Percentiles rank a stretch among this genome's conserved stretches.
phyloP scores from a whole-genome alignment of 2,113 vertebrate genomes.

The Todiramphus saurophagus region DNA sequence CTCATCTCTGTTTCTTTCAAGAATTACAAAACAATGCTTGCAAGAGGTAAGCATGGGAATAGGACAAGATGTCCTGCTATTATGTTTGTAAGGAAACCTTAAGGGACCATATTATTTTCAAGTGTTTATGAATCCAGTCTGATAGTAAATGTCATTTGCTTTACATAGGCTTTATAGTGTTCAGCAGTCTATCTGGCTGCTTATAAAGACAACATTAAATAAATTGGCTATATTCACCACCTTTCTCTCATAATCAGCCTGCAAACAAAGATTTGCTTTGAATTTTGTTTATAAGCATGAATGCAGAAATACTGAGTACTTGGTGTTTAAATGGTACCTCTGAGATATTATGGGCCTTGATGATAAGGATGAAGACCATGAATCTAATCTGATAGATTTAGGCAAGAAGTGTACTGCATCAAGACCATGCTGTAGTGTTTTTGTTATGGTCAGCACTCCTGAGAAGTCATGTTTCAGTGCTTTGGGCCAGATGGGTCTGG shows the following conservation, averaged over 20 bases:
- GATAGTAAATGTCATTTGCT: not conserved
- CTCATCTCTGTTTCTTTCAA: not conserved
- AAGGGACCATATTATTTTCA: not conserved
- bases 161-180: not conserved
- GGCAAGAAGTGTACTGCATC: not conserved
- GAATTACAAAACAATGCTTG: not conserved
- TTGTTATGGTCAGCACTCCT: not conserved
- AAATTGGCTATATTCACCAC: not conserved
- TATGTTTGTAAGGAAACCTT: not conserved
- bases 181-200: not conserved
- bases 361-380: not conserved
- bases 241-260: not conserved
- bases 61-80: not conserved
- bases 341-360: not conserved
- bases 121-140: not conserved
- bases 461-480: not conserved
- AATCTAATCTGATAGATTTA: not conserved
- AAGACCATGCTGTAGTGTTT: not conserved
- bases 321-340: not conserved
- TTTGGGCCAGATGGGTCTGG: not conserved
- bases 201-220: not conserved
- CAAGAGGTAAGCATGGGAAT: not conserved
- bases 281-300: not conserved
- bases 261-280: not conserved
- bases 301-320: not conserved